Conservation (phyloP, 2,888 invertebrate species). For the Drosophila koepferae region DNA sequence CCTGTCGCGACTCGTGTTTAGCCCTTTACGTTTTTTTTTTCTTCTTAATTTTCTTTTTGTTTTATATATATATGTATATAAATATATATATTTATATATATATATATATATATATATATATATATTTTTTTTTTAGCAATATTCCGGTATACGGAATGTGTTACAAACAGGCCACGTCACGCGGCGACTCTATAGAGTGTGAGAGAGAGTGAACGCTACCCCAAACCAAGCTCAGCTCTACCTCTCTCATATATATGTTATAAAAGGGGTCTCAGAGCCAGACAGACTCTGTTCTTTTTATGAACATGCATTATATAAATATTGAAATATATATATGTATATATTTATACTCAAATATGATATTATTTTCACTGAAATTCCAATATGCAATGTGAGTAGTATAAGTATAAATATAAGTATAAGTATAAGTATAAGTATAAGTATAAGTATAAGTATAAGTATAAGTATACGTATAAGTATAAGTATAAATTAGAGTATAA, state of each 20-base stretch:
- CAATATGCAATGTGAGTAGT: constrained; percentile 16
- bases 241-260: constrained; percentile 10
- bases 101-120: no score
- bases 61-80: neutral
- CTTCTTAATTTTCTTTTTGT: constrained; percentile 26
- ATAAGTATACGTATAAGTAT: no score
- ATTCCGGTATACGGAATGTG: constrained; percentile 61
- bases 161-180: constrained; percentile 69
- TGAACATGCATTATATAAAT: constrained; percentile 21
- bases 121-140: constrained; percentile 25
- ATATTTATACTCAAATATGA: constrained; percentile 32
- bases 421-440: constrained; percentile 2
- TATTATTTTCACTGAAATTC: constrained; percentile 48
- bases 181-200: constrained; percentile 16
- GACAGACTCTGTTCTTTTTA: constrained; percentile 73
- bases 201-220: constrained; percentile 4
- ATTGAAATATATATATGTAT: constrained; percentile 11
- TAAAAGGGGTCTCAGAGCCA: constrained; percentile 49
- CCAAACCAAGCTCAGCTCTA: constrained; percentile 16
- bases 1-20: constrained; percentile 67
- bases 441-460: neutral
- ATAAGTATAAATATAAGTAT: constrained; percentile 4
- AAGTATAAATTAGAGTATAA: no score
- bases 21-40: constrained; percentile 57
- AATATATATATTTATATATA: neutral